These are phyloP conservation scores for Amphiprion percula DNA, from an alignment of 2,113 vertebrate genomes.

Conservation along the genomic window DNA sequence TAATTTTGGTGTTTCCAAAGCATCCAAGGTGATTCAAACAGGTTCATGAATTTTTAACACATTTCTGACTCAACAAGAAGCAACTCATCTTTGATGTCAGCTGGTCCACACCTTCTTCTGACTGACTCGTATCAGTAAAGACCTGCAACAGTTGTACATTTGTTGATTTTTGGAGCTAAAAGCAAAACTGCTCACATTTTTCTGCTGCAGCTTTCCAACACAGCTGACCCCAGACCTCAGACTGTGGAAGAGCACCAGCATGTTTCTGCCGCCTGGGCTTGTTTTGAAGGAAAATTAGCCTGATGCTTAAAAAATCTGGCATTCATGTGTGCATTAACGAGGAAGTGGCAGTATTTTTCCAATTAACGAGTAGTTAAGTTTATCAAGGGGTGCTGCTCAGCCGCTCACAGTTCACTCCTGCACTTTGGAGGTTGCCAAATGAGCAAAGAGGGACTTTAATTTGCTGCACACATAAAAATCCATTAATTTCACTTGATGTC, in stretches of 20 bases:
- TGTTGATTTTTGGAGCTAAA: neutral
- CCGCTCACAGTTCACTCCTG: constrained; percentile 2
- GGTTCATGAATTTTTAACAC: too few species aligned
- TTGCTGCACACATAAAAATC: constrained; percentile 19
- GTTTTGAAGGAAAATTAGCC: neutral
- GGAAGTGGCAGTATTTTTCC: neutral
- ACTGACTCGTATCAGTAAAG: neutral
- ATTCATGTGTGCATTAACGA: neutral
- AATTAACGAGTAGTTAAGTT: constrained; percentile 19
- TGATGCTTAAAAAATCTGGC: neutral
- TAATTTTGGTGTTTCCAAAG: too few species aligned
- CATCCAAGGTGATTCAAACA: too few species aligned
- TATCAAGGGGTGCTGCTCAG: neutral
- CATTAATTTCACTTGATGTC: neutral
- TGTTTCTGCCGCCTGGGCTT: neutral
- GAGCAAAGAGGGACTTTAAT: neutral
- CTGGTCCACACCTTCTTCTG: neutral
- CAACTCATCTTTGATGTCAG: neutral
- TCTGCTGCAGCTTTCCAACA: neutral
- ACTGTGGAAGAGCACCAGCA: neutral
- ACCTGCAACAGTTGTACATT: neutral
- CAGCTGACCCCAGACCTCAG: neutral
- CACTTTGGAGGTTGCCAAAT: neutral
- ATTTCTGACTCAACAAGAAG: too few species aligned
- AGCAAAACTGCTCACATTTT: neutral